Evolutionary conservation across 2,113 vertebrate genomes (phyloP), one percentile per base, ranked within the genome.

Genomic region (Rhegmatorhina hoffmannsi): DNA sequence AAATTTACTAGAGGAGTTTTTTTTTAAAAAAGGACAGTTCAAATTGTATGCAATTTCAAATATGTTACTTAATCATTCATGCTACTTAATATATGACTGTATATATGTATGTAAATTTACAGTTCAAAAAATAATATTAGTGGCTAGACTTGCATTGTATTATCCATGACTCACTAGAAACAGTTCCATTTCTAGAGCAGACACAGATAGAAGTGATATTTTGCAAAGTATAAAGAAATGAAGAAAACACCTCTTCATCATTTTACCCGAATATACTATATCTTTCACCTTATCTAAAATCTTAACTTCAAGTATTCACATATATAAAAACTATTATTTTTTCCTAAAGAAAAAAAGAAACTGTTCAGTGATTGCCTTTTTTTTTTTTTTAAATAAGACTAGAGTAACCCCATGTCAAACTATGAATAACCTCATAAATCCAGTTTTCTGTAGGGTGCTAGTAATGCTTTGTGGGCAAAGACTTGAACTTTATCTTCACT

Each of bases 401-500:
- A n/a, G 19, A 63, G 11, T 84, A 92, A 55, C 20, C 43, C 29
- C 5, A 3, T 12, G 46, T n/a, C 36, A 36, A 97, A 93, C 93
- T 94, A 76, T 55, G 17, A 92, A 70, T 91, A 90, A 92, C 49
- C 69, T 66, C 40, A 40, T 84, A 70, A n/a, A 7, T 6, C 17
- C 66, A 69, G n/a, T 92, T 84, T 94, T 92, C 92, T 56, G 10
- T 40, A 70, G 95, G 90, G 88, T 5, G 1, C 89, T 2, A 0
- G 70, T 94, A 95, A 96, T 84, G 78, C 83, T 90, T 66, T 50
- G 21, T 90, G 74, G 77, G 68, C 84, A 90, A 73, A 55, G 63
- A 55, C 56, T 56, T 94, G 76, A 94, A 83, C 91, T 97, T 97
- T 96, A 95, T 94, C 78, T 92, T 87, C 52, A 47, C 82, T 96